phyloP scores from a whole-genome alignment of 1,140 invertebrate genomes.

The Belonocnema kinseyi region DNA sequence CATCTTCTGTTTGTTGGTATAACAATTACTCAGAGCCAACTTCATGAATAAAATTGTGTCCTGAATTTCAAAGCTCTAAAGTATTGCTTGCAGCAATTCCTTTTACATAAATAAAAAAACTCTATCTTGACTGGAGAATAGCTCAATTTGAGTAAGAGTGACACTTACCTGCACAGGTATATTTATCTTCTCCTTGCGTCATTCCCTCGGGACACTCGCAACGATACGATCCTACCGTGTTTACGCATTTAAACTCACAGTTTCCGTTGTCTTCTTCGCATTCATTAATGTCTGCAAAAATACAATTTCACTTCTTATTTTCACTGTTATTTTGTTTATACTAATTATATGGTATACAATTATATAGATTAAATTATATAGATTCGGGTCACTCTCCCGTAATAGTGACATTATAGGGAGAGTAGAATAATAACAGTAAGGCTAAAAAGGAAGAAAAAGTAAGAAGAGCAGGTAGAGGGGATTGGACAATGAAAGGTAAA shows the following conservation, averaged over 20 bases:
- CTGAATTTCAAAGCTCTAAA: background rate
- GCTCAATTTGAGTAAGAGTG: background rate
- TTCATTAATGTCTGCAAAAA: constrained; percentile 85
- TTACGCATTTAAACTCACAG: constrained; percentile 79
- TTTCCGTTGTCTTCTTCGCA: constrained; percentile 83
- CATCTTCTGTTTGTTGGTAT: too few relatives aligned
- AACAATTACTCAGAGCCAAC: too few relatives aligned
- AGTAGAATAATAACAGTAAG: too few relatives aligned
- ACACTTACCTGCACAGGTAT: constrained; percentile 71
- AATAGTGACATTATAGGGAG: too few relatives aligned
- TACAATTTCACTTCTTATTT: background rate
- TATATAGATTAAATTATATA: too few relatives aligned
- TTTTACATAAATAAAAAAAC: background rate
- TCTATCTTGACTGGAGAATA: background rate
- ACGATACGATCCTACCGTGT: constrained; percentile 75
- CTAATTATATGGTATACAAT: too few relatives aligned
- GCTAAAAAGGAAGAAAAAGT: too few relatives aligned
- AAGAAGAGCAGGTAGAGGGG: too few relatives aligned
- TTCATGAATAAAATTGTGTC: too few relatives aligned
- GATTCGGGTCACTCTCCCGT: too few relatives aligned
- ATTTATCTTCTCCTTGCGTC: constrained; percentile 72
- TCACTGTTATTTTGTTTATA: too few relatives aligned
- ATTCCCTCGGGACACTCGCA: constrained; percentile 75
- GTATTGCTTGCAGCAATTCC: background rate
- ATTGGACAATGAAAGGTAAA: too few relatives aligned